Evolutionary conservation across 2,797 vertebrate species (phyloP).

Genomic region (Channa striata): DNA sequence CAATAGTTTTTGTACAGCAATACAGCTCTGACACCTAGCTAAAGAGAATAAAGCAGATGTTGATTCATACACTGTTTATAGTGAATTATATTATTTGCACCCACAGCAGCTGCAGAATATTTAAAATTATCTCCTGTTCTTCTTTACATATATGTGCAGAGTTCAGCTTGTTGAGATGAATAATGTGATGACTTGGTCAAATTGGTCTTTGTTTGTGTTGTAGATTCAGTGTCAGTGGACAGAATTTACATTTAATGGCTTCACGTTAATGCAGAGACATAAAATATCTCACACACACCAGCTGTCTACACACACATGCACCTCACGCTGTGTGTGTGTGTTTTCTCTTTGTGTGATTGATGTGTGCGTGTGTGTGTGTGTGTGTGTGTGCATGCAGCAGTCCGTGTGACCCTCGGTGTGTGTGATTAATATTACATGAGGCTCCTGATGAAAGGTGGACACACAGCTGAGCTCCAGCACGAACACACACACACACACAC

Average conservation of each 20-base stretch:
- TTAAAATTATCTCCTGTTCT: no score
- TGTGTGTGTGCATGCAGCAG: conserved; percentile 42
- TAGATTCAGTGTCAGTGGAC: background rate
- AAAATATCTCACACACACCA: conserved; percentile 38
- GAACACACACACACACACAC: conserved; percentile 43
- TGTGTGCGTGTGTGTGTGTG: conserved; percentile 38
- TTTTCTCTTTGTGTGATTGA: conserved; percentile 50
- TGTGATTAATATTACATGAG: conserved; percentile 82
- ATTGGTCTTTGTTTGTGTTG: background rate
- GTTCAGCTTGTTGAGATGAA: background rate
- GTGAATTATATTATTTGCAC: no score
- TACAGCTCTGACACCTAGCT: no score
- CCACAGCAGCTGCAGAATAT: no score
- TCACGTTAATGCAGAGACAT: conserved; percentile 36
- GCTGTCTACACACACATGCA: conserved; percentile 29
- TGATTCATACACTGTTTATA: no score
- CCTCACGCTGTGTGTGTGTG: conserved; percentile 27
- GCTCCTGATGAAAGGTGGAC: conserved; percentile 77
- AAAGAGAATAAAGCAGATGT: no score
- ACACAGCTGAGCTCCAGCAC: conserved; percentile 77
- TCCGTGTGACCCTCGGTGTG: conserved; percentile 53
- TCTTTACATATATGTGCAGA: background rate
- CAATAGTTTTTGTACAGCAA: no score
- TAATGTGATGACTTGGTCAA: background rate
- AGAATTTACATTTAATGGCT: background rate